These are phyloP conservation scores for Aphidius ervi DNA, from an alignment of 1,140 invertebrate genomes.

Conservation along the genomic window DNA sequence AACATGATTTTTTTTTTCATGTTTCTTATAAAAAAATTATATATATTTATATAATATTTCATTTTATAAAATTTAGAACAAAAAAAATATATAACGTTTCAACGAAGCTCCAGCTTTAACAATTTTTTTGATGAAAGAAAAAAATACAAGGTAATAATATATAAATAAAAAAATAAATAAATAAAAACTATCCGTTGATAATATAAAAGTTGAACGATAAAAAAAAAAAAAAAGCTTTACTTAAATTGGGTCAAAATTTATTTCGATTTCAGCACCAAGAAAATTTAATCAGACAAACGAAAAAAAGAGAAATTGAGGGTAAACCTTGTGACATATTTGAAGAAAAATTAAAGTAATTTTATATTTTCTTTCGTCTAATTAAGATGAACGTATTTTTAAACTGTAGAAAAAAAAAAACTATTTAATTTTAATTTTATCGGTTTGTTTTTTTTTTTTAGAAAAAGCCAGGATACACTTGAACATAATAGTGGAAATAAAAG, in stretches of 20 bases:
- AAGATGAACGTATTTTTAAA: too few species aligned
- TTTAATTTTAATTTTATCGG: slow-evolving; percentile 16
- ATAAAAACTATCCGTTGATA: neutral
- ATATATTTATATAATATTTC: too few species aligned
- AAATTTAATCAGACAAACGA: slow-evolving; percentile 31
- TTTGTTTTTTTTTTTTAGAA: slow-evolving; percentile 22
- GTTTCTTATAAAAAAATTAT: too few species aligned
- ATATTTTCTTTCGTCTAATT: too few species aligned
- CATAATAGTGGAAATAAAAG: slow-evolving; percentile 28
- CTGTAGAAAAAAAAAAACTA: too few species aligned
- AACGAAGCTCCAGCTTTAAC: neutral
- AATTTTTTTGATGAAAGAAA: neutral
- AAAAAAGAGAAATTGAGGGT: slow-evolving; percentile 18
- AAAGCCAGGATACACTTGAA: slow-evolving; percentile 28
- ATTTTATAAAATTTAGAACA: neutral
- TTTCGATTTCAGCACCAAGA: slow-evolving; percentile 24
- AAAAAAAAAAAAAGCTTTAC: neutral
- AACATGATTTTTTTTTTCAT: too few species aligned
- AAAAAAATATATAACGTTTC: neutral
- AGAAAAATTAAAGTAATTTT: too few species aligned
- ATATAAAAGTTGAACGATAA: neutral
- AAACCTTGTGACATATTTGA: slow-evolving; percentile 32
- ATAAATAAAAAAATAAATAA: slow-evolving; percentile 8
- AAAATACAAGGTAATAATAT: neutral
- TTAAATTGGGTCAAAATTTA: neutral